Base-by-base conservation (phyloP, 2,797 vertebrate species). In the Thripadectes ignobilis region DNA sequence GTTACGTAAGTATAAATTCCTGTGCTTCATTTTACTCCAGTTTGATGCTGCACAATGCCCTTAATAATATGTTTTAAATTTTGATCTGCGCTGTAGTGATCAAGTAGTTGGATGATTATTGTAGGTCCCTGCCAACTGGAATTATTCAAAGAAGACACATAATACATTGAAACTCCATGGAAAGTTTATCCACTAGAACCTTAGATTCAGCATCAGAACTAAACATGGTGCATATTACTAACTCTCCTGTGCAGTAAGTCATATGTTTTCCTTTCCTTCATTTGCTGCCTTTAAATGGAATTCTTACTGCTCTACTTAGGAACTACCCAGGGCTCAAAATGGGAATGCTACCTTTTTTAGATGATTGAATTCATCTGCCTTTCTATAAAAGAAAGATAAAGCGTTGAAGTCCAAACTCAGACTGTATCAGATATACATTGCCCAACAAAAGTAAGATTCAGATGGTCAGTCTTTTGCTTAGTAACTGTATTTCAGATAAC, bases 81-180 rank as follows among this genome's bases (percentile, higher is more conserved):
- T 79, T 4, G 1, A 4, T 43, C 27, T 38, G 9, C 2, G 2
- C 19, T 52, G 18, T 30, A 57, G 38, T 34, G 5, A 3, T 57
- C 41, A 65, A 30, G 21, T 10, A 38, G 5, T 24, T 38, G 45
- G 14, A 34, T 49, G 23, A 36, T 14, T 17, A 15, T 2, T 43
- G 1, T 20, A 29, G 18, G 15, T 41, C 23, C 5, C 29, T 62
- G 62, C 21, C 22, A 39, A 12, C 8, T 41, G 14, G 16, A 85
- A 52, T 9, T 62, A 27, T 46, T 81, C 12, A 69, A 83, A 65
- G 39, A 68, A 23, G 14, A 49, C 19, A 9, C 1, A n/a, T 52
- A 62, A 41, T 54, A 8, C 5, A 23, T 57, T 85, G 48, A 58
- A 77, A 85, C 1, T 5, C 12, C 17, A 18, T 26, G 11, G 41